phyloP scores from a whole-genome alignment of 2,888 invertebrate genomes.

The Drosophila aldrichi region DNA sequence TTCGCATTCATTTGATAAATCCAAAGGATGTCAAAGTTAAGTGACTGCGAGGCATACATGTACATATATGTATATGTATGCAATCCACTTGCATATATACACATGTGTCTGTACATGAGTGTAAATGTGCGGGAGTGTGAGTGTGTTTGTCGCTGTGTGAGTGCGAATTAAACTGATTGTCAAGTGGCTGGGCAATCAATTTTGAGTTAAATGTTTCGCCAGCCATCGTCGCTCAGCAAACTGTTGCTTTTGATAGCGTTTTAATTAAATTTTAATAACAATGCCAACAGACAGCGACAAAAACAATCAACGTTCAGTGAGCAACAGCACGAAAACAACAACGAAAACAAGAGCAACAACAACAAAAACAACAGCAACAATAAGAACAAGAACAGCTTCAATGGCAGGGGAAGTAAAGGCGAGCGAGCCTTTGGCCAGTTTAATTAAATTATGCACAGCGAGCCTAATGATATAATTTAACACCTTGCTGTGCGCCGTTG shows the following conservation, averaged over 20 bases:
- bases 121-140: background rate
- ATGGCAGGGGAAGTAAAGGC: constrained; percentile 9
- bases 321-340: background rate
- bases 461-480: constrained; percentile 52
- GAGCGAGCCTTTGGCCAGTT: constrained; percentile 24
- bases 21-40: constrained; percentile 51
- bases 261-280: constrained; percentile 66
- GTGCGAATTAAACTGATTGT: constrained; percentile 16
- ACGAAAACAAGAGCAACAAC: background rate
- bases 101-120: background rate
- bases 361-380: background rate
- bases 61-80: background rate
- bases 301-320: constrained; percentile 8
- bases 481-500: constrained; percentile 43
- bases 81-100: background rate
- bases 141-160: background rate
- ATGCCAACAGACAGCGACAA: constrained; percentile 16
- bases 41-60: constrained; percentile 18
- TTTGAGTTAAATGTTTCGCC: constrained; percentile 45
- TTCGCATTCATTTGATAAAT: constrained; percentile 38
- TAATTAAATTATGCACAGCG: constrained; percentile 52
- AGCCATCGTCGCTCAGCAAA: constrained; percentile 23
- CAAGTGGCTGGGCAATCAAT: constrained; percentile 44
- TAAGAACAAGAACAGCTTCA: background rate
- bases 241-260: constrained; percentile 57